These are phyloP conservation scores for Menidia beryllina DNA, from an alignment of 2,113 vertebrate species.

Conservation along the genomic window DNA sequence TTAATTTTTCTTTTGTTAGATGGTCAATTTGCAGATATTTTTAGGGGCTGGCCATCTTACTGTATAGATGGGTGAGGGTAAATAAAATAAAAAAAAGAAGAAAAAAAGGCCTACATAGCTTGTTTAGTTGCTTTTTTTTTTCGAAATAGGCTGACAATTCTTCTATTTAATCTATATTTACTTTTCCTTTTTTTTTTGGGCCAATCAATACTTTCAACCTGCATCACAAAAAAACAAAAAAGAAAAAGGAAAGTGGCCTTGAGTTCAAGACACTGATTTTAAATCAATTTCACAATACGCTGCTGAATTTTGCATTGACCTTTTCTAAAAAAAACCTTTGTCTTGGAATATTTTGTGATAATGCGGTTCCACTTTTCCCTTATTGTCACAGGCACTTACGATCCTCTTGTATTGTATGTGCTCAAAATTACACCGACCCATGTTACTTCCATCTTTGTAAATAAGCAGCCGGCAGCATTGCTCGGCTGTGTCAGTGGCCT, in stretches of 20 bases:
- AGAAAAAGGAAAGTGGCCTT: not conserved
- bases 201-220: too few relatives aligned
- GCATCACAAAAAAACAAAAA: too few relatives aligned
- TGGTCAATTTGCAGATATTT: constrained; percentile 1
- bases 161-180: not conserved
- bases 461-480: constrained; percentile 60
- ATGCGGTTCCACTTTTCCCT: constrained; percentile 25
- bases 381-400: constrained; percentile 46
- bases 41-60: not conserved
- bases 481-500: constrained; percentile 60
- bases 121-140: too few relatives aligned
- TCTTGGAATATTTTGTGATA: constrained; percentile 13
- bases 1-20: not conserved
- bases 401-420: constrained; percentile 40
- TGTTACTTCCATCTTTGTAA: constrained; percentile 68
- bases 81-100: too few relatives aligned
- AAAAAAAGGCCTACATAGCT: too few relatives aligned
- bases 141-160: not conserved
- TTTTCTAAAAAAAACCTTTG: constrained; percentile 23
- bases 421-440: constrained; percentile 52
- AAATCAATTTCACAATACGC: constrained; percentile 16
- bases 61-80: not conserved
- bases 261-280: not conserved
- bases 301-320: constrained; percentile 3
- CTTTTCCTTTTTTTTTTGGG: too few relatives aligned